Evolutionary conservation across 2,888 invertebrate species (phyloP).

Genomic region (Labia minor): DNA sequence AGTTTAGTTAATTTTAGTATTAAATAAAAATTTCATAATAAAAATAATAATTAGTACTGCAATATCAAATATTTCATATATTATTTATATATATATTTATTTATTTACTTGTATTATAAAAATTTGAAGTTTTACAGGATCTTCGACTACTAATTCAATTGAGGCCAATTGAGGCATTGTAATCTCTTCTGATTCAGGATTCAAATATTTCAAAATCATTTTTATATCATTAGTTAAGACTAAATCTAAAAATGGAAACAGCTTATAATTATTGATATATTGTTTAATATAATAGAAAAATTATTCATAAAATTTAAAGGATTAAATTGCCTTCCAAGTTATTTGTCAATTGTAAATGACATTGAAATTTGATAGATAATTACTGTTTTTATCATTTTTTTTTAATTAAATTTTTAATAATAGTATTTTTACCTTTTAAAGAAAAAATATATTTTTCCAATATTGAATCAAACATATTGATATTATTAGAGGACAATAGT

Average conservation of each 20-base stretch:
- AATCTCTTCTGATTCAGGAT: not conserved
- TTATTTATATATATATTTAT: not conserved
- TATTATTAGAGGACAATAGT: constrained; percentile 42
- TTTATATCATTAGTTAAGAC: not conserved
- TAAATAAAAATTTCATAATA: too few relatives aligned
- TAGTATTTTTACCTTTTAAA: constrained; percentile 31
- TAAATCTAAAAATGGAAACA: constrained; percentile 15
- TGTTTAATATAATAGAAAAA: too few relatives aligned
- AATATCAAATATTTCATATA: too few relatives aligned
- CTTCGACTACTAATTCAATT: not conserved
- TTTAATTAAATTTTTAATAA: not conserved
- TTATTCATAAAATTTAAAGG: too few relatives aligned
- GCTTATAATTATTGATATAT: too few relatives aligned
- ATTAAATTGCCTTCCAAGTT: too few relatives aligned
- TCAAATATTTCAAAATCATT: not conserved
- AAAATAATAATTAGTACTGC: too few relatives aligned
- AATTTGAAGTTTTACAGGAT: not conserved
- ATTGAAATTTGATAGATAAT: too few relatives aligned
- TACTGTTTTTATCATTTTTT: not conserved
- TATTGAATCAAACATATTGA: constrained; percentile 41
- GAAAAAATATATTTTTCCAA: constrained; percentile 40
- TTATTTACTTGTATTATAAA: not conserved
- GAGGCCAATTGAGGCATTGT: not conserved
- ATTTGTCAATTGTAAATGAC: too few relatives aligned
- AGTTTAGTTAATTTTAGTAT: too few relatives aligned